These are phyloP conservation scores for Oligia strigilis DNA, from an alignment of 2,888 invertebrate species.

Conservation along the genomic window DNA sequence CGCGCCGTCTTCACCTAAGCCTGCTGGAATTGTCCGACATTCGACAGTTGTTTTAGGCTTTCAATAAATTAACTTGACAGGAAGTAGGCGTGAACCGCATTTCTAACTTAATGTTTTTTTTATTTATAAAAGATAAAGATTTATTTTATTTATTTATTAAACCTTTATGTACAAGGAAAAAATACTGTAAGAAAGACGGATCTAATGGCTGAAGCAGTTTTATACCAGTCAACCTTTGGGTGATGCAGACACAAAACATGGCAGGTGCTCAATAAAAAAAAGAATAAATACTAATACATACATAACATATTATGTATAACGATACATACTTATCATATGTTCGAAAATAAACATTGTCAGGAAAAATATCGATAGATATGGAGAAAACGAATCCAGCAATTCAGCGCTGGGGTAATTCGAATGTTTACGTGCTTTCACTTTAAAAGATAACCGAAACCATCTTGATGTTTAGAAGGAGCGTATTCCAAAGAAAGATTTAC, in stretches of 20 bases:
- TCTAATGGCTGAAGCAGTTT: not conserved
- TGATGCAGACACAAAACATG: not conserved
- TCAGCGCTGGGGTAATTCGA: no score
- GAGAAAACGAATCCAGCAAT: no score
- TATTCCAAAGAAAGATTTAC: no score
- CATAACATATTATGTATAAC: no score
- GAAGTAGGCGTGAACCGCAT: constrained; percentile 1
- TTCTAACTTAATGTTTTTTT: not conserved
- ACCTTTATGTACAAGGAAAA: not conserved
- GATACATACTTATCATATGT: no score
- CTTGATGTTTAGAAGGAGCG: no score
- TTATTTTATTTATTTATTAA: not conserved
- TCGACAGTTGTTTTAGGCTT: constrained; percentile 10
- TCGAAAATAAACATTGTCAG: no score
- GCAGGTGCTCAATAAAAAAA: no score
- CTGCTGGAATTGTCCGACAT: not conserved
- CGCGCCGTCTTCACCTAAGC: not conserved
- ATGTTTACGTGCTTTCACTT: no score
- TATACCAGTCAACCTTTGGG: not conserved
- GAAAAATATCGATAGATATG: no score
- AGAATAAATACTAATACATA: no score
- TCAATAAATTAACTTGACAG: constrained; percentile 18
- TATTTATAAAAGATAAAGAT: not conserved
- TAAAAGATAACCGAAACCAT: no score
- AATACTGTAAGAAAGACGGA: not conserved